These are phyloP conservation scores for Trematocara stigmaticum DNA, from an alignment of 2,113 vertebrate species.

Conservation along the genomic window DNA sequence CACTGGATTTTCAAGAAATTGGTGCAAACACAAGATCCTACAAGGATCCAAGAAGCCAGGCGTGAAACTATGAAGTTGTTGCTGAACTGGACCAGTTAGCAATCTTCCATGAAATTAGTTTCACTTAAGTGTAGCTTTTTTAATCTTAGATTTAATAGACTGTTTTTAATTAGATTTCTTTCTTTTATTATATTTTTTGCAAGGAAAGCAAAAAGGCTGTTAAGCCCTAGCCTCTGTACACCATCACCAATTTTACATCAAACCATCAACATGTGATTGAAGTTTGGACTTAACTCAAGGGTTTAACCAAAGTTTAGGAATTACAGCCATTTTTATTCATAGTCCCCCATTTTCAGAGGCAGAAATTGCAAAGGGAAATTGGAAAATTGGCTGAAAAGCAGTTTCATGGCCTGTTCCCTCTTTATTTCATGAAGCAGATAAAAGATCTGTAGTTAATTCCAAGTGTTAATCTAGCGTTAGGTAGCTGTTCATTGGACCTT, in stretches of 20 bases:
- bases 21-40: background rate
- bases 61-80: background rate
- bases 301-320: background rate
- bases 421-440: background rate
- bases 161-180: background rate
- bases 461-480: background rate
- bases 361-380: background rate
- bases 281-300: background rate
- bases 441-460: background rate
- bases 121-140: background rate
- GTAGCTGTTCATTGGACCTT: background rate
- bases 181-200: background rate
- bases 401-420: background rate
- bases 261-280: background rate
- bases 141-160: background rate
- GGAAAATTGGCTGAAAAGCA: background rate
- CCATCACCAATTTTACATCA: background rate
- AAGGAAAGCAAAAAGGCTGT: background rate
- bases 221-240: background rate
- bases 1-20: background rate
- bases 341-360: background rate
- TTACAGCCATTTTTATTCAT: background rate
- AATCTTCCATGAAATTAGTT: background rate
- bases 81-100: background rate
- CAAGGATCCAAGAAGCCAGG: background rate